Evolutionary conservation across 2,113 vertebrate species (phyloP).

Genomic region (Colinus virginianus): DNA sequence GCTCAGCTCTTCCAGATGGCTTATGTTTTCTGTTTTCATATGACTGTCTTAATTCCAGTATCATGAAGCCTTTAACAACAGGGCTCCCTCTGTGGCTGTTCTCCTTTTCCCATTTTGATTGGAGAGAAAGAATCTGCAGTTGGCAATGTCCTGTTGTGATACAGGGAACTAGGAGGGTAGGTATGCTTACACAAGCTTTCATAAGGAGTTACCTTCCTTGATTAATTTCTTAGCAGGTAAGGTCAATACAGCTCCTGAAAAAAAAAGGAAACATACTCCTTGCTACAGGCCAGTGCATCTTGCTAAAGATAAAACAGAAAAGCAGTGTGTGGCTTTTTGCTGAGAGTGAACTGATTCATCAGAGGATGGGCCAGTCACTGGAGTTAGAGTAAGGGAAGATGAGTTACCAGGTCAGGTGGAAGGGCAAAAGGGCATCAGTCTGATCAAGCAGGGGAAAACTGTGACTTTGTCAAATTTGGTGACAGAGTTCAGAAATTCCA

Average conservation of each 20-base stretch:
- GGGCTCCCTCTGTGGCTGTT: not conserved
- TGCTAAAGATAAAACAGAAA: not conserved
- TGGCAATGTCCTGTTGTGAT: not conserved
- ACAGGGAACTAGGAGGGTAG: not conserved
- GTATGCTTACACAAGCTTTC: not conserved
- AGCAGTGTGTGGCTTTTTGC: not conserved
- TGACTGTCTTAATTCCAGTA: not conserved
- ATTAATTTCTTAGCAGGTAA: not conserved
- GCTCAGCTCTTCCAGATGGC: not conserved
- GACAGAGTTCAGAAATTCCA: not conserved
- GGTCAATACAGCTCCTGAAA: constrained; percentile 41
- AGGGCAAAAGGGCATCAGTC: not conserved
- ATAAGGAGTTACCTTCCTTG: not conserved
- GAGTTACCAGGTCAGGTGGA: not conserved
- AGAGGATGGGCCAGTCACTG: not conserved
- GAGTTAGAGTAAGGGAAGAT: not conserved
- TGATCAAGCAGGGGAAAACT: not conserved
- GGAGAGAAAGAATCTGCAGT: not conserved
- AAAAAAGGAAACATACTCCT: constrained; percentile 34
- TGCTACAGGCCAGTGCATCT: not conserved
- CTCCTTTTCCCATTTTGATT: not conserved
- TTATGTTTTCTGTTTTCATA: not conserved
- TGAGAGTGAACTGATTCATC: not conserved
- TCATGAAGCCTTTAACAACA: not conserved
- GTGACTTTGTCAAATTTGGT: not conserved